Evolutionary conservation across 2,797 vertebrate genomes (phyloP), one percentile per base, ranked within the genome.

Genomic region (Lacerta bilineata): DNA sequence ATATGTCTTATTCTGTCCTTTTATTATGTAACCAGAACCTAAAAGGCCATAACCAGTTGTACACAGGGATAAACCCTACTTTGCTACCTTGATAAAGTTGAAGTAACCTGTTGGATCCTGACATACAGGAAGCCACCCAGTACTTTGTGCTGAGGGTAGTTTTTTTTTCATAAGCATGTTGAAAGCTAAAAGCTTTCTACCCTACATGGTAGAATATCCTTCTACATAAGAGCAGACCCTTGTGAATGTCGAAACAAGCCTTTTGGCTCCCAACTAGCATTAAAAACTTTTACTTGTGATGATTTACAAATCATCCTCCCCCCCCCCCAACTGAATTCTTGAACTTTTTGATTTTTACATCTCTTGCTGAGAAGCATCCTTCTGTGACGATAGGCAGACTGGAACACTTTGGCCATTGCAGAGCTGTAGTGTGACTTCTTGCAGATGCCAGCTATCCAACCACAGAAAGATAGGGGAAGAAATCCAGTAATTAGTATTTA

Each of bases 361-460:
- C 27, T 84, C 83, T 41, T 86, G 79, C 36, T 43, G 59, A 9
- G 66, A 4, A 43, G 0, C 15, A 78, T 50, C 87, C 71, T 90
- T 79, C 83, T 25, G 17, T 0, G 2, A 25, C 23, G 89, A 92
- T 43, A 10, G 74, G 85, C 95, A 96, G 87, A 98, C 25, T 0
- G 91, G 87, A 75, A 98, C 92, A 71, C 36, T 93, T 80, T 93
- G 95, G 0, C 97, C 96, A 15, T 95, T 95, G 64, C 0, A 79
- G 39, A 97, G 94, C 80, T 97, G 94, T 89, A 97, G 88, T 59
- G 95, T 95, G 89, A 96, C 97, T 83, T 96, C 96, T 93, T 92
- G 96, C 61, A 97, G 95, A 36, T 86, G 75, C 97, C 97, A 97
- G 76, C 97, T 97, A 92, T n/a, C 39, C 78, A 17, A 90, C 91